These are phyloP conservation scores for Synanthedon andrenaeformis DNA, from an alignment of 2,888 invertebrate genomes.

Conservation along the genomic window DNA sequence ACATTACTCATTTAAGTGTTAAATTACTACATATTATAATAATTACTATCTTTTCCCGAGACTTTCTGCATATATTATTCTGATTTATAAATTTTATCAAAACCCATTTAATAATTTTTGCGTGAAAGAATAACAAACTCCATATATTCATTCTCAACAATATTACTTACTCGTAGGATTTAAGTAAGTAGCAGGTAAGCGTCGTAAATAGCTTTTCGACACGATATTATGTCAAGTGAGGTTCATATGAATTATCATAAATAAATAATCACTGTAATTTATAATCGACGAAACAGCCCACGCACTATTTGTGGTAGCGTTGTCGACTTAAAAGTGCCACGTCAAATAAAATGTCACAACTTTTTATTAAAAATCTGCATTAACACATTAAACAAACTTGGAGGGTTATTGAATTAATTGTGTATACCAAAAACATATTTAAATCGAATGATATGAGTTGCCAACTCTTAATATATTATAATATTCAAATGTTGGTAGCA, in stretches of 20 bases:
- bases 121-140: no score
- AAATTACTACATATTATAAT: no score
- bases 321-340: constrained; percentile 31
- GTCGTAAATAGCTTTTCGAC: constrained; percentile 39
- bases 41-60: no score
- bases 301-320: constrained; percentile 32
- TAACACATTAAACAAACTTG: background rate
- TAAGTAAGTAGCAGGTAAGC: constrained; percentile 25
- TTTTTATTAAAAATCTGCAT: background rate
- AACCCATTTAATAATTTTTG: no score
- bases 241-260: constrained; percentile 36
- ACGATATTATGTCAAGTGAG: constrained; percentile 23
- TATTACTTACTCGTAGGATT: no score
- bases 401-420: background rate
- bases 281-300: constrained; percentile 47
- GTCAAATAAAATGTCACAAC: constrained; percentile 16
- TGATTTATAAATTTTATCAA: no score
- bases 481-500: constrained; percentile 26
- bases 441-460: constrained; percentile 12
- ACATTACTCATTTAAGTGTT: no score
- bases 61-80: no score
- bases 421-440: constrained; percentile 4
- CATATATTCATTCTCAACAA: no score
- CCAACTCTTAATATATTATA: constrained; percentile 29
- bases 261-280: constrained; percentile 55